phyloP scores from a whole-genome alignment of 2,888 invertebrate genomes.

The Rhagonycha fulva region DNA sequence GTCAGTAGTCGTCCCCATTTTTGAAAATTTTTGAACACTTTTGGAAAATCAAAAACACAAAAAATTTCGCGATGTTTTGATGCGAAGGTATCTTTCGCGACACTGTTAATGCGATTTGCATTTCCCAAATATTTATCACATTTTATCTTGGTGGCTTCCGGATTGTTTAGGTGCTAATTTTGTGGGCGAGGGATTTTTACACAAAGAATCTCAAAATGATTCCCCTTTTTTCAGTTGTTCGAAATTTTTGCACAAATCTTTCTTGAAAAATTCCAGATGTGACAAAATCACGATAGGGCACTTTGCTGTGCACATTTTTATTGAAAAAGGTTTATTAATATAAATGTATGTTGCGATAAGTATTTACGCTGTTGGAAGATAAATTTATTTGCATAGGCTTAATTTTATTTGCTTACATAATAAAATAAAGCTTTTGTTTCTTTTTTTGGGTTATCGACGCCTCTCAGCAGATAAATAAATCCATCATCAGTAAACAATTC shows the following conservation, averaged over 20 bases:
- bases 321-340: background rate
- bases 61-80: background rate
- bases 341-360: background rate
- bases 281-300: background rate
- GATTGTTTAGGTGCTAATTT: background rate
- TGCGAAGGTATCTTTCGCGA: background rate
- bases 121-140: constrained; percentile 13
- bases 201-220: background rate
- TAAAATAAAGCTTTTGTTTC: no score
- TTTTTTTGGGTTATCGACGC: no score
- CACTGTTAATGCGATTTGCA: background rate
- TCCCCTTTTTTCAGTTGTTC: background rate
- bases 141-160: constrained; percentile 6
- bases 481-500: no score
- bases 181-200: background rate
- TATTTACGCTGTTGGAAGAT: constrained; percentile 2
- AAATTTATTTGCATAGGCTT: constrained; percentile 2
- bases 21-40: background rate
- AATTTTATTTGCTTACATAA: background rate
- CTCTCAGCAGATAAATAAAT: no score
- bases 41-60: background rate
- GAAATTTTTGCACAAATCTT: no score
- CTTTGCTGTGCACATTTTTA: background rate
- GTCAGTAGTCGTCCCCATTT: background rate
- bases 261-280: background rate